Evolutionary conservation across 2,797 vertebrate genomes (phyloP).

Genomic region (Sebastes paucispinis): DNA sequence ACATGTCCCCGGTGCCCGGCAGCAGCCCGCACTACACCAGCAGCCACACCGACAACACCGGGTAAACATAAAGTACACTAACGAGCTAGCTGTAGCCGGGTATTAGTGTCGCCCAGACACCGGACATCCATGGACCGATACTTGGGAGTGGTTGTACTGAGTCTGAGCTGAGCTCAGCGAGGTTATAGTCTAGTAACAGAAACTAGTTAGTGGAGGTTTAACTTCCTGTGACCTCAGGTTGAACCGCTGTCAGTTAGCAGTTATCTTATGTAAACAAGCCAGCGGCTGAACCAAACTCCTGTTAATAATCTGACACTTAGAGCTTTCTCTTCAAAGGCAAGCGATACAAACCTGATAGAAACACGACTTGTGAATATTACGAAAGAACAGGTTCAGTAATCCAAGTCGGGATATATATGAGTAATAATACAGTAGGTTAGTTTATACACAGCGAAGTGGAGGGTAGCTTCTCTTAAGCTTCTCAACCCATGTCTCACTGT

Average conservation of each 20-base stretch:
- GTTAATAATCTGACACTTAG: neutral
- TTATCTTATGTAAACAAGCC: neutral
- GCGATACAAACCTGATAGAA: fast-evolving
- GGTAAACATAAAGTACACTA: conserved; percentile 36
- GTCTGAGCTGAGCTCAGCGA: neutral
- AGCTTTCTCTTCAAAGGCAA: neutral
- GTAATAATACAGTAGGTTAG: neutral
- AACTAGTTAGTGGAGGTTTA: neutral
- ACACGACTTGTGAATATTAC: neutral
- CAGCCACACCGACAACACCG: conserved; percentile 28
- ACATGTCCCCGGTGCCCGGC: conserved; percentile 2
- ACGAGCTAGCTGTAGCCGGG: neutral
- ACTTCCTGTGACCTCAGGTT: neutral
- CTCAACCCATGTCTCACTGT: neutral
- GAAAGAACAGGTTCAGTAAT: neutral
- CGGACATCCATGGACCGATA: no score
- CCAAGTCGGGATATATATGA: neutral
- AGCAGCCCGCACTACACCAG: neutral
- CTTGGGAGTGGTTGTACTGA: neutral
- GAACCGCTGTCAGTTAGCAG: neutral
- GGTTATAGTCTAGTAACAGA: neutral
- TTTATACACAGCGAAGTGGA: neutral
- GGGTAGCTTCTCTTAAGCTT: neutral
- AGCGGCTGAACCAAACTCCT: neutral
- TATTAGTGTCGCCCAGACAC: no score